A percentile compares a stretch with the other conserved stretches of the same genome.
Conservation (phyloP, 2,113 vertebrate species). For the Alouatta palliata region DNA sequence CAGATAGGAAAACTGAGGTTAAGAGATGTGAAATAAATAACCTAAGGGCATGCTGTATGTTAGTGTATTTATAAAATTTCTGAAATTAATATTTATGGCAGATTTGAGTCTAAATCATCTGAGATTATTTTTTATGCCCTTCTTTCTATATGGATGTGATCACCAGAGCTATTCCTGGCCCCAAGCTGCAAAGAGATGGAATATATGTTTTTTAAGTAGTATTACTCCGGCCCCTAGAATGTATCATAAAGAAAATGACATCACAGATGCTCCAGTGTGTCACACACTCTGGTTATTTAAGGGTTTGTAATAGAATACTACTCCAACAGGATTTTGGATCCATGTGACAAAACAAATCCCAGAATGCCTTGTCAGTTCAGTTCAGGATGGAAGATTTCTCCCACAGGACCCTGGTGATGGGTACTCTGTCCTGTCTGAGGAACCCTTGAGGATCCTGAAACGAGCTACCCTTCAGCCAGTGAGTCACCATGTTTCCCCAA, state of each 20-base stretch:
- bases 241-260: conserved; percentile 58
- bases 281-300: conserved; percentile 49
- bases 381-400: background rate
- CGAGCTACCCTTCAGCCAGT: background rate
- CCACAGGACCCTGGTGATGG: background rate
- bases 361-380: background rate
- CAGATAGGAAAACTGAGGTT: background rate
- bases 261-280: conserved; percentile 31
- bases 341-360: background rate
- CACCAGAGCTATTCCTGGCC: background rate
- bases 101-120: background rate
- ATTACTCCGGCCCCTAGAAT: conserved; percentile 46
- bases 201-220: conserved; percentile 29
- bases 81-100: background rate
- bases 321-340: background rate
- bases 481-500: background rate
- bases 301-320: conserved; percentile 20
- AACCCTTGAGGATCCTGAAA: background rate
- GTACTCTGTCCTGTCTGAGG: background rate
- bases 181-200: background rate
- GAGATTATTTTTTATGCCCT: background rate
- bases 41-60: background rate
- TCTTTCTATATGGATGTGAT: background rate
- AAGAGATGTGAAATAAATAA: conserved; percentile 7
- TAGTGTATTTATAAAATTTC: conserved; percentile 15